phyloP scores from a whole-genome alignment of 2,113 vertebrate species.

The Toxotes jaculatrix region DNA sequence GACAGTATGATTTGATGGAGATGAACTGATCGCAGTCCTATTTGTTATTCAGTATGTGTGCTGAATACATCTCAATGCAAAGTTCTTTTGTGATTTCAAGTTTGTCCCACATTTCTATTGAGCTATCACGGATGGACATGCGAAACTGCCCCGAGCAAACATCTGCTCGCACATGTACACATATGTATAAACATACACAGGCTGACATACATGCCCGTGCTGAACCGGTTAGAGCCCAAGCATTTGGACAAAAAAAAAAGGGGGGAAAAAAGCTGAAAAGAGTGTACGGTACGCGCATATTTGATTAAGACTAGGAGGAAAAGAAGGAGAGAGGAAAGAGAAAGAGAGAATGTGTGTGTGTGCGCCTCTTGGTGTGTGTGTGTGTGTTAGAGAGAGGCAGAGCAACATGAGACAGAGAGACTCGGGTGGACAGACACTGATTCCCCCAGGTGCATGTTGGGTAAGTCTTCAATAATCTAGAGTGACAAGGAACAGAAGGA shows the following conservation, averaged over 20 bases:
- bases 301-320: constrained; percentile 48
- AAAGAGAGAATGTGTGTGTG: constrained; percentile 31
- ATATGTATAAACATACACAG: constrained; percentile 76
- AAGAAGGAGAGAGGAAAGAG: constrained; percentile 40
- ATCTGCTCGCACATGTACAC: constrained; percentile 84
- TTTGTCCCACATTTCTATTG: constrained; percentile 78
- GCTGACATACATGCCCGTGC: constrained; percentile 67
- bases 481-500: constrained; percentile 87
- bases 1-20: constrained; percentile 61
- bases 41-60: constrained; percentile 68
- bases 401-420: constrained; percentile 77
- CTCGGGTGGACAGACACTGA: constrained; percentile 83
- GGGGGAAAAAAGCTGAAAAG: not conserved
- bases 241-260: constrained; percentile 30
- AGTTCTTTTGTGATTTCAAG: constrained; percentile 79
- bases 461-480: constrained; percentile 86
- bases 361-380: constrained; percentile 27
- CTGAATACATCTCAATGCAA: constrained; percentile 64
- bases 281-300: constrained; percentile 31
- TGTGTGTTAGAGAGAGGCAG: constrained; percentile 51
- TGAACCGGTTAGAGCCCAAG: constrained; percentile 51
- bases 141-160: constrained; percentile 79
- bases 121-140: constrained; percentile 79
- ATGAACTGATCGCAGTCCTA: constrained; percentile 55
- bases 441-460: constrained; percentile 86